Base-by-base conservation (phyloP, 2,113 vertebrate species). In the Motacilla alba region DNA sequence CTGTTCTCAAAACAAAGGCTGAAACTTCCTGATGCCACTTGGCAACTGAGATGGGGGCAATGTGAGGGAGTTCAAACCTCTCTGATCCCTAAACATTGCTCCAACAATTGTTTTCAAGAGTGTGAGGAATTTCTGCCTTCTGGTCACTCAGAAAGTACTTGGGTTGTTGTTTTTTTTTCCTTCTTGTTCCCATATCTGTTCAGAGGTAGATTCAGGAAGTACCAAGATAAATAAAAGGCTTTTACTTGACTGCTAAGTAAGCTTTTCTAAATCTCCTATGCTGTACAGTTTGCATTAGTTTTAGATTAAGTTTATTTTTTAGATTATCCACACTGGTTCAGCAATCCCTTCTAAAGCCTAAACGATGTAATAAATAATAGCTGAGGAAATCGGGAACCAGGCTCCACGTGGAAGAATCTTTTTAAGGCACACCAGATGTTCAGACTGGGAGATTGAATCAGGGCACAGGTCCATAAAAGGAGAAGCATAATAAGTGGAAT, bases 291-390 rank as follows among this genome's bases (percentile, higher is more conserved):
- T 78, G 87, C 89, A 89, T 91, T 95, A 91, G 81, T 91, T 94
- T 95, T 94, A 95, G 91, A 93, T 95, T 89, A 94, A 94, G 83
- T 96, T 96, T 95, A 94, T 95, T 95, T 95, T 94, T 95, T 76
- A 94, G 89, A 92, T 95, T 92, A 97, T 84, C 93, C 91, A 85
- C 89, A 72, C 60, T 79, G 83, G 81, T 95, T 95, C 89, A 82
- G 62, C 91, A 95, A 89, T 92, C 91, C 69, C 44, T 95, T 82
- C 83, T 68, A 94, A 92, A 95, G 84, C 80, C 86, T 69, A 64
- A 82, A 64, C 1, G 24, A 92, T 75, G 87, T 91, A 94, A 95
- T 95, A 96, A 95, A 91, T 96, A 96, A 93, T 84, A 91, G 83
- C 81, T 82, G 81, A 94, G 89, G 89, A 95, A 91, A 87, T 76